Percentiles rank a stretch among this genome's conserved stretches.
Evolutionary conservation across 2,113 vertebrate genomes (phyloP).

Genomic region (Triplophysa siluroides): DNA sequence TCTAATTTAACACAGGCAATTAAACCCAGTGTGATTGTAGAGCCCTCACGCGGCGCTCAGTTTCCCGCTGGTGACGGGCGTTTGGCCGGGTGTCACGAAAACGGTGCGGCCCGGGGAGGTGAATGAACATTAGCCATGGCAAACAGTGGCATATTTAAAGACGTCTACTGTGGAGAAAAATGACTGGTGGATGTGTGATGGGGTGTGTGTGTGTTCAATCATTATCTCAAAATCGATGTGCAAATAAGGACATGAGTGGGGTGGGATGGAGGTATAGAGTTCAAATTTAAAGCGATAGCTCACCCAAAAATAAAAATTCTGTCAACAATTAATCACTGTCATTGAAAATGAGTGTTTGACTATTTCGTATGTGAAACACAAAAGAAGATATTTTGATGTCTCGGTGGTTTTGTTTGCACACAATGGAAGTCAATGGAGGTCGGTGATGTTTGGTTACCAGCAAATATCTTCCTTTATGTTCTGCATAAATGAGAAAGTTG

Average conservation of each 20-base stretch:
- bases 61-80: background rate
- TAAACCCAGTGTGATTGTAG: conserved; percentile 26
- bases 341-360: too few relatives aligned
- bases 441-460: too few relatives aligned
- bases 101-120: conserved; percentile 8
- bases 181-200: conserved; percentile 49
- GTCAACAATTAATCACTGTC: too few relatives aligned
- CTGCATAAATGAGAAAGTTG: too few relatives aligned
- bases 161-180: conserved; percentile 34
- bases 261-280: background rate
- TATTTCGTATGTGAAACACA: too few relatives aligned
- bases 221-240: conserved; percentile 52
- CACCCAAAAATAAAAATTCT: too few relatives aligned
- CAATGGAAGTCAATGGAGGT: too few relatives aligned
- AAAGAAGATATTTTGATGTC: too few relatives aligned
- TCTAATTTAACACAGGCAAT: conserved; percentile 42
- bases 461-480: too few relatives aligned
- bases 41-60: background rate
- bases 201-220: background rate
- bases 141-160: conserved; percentile 33
- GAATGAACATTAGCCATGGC: conserved; percentile 35
- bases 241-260: conserved; percentile 38
- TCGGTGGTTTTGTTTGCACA: too few relatives aligned
- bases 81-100: conserved; percentile 16
- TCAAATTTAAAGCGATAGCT: background rate